These are phyloP conservation scores for Tachysurus fulvidraco DNA, from an alignment of 2,113 vertebrate species.

Conservation along the genomic window DNA sequence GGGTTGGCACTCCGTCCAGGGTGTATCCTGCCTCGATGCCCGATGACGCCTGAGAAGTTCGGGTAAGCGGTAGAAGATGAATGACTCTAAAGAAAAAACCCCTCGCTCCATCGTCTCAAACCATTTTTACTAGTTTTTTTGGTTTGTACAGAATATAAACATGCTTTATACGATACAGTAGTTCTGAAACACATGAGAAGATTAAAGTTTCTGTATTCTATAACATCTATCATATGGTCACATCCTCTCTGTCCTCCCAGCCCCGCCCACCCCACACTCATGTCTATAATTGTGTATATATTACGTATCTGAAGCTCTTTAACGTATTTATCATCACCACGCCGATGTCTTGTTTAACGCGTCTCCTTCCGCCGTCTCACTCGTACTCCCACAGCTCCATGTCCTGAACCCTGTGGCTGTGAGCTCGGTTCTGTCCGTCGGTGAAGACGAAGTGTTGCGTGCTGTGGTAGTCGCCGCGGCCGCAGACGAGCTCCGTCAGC, in stretches of 20 bases:
- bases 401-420: slow-evolving; percentile 38
- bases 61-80: too few relatives aligned
- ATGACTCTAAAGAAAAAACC: too few relatives aligned
- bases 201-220: neutral
- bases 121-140: neutral
- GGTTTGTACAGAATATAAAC: neutral
- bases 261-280: neutral
- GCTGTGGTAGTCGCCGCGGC: slow-evolving; percentile 29
- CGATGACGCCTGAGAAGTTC: too few relatives aligned
- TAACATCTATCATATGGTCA: neutral
- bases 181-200: neutral
- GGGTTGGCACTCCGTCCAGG: too few relatives aligned
- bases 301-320: neutral
- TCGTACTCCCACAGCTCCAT: slow-evolving; percentile 50
- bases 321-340: neutral
- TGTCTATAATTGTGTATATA: neutral
- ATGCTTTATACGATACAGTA: neutral
- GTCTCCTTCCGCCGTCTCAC: neutral
- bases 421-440: slow-evolving; percentile 31
- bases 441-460: slow-evolving; percentile 44
- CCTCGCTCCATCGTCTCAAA: neutral
- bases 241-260: neutral
- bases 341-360: neutral
- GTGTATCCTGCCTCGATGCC: too few relatives aligned
- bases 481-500: slow-evolving; percentile 47